Base-by-base conservation (phyloP, 2,113 vertebrate genomes). In the Aramus guarauna region DNA sequence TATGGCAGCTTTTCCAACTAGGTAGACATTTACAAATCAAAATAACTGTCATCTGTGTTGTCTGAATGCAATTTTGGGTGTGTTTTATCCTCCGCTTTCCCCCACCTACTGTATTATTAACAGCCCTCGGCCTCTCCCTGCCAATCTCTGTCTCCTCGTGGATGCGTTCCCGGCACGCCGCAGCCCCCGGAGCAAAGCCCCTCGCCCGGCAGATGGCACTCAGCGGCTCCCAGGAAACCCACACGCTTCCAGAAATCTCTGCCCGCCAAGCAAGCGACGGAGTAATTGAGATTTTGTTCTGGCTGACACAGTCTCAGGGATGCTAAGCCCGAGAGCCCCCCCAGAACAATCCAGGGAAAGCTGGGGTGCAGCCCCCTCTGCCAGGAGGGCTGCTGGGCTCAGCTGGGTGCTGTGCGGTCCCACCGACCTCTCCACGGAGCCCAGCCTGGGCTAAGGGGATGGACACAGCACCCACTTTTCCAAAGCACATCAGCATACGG, bases 11-110 rank as follows among this genome's bases (percentile, higher is more conserved):
- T 95, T 96, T 90, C 96, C 85, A 84, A 82, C 96, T 82, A 97
- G 95, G 96, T 95, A 97, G 96, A 74, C 96, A 96, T 98, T 98
- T 97, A 96, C 96, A 98, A 97, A 97, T 97, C 97, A 97, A 97
- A 98, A 97, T 97, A 96, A 97, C 96, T 95, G 95, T 97, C 97
- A 97, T 97, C 95, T 71, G 4, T 80, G 89, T 83, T 93, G 94
- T 93, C 90, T 91, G 92, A 96, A 96, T 92, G 96, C 85, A 92
- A 82, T 95, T 95, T 93, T 92, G 73, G 60, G 67, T 83, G 73
- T 88, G 90, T 88, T 96, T 92, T 92, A 93, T 67, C 85, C 76
- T 91, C 79, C 27, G 74, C 91, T 92, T 95, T 88, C 83, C 55
- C 47, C 53, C 71, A 76, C 60, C 79, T 92, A 63, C 87, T 56